phyloP scores from a whole-genome alignment of 2,797 vertebrate species.

The Rhinoraja longicauda region DNA sequence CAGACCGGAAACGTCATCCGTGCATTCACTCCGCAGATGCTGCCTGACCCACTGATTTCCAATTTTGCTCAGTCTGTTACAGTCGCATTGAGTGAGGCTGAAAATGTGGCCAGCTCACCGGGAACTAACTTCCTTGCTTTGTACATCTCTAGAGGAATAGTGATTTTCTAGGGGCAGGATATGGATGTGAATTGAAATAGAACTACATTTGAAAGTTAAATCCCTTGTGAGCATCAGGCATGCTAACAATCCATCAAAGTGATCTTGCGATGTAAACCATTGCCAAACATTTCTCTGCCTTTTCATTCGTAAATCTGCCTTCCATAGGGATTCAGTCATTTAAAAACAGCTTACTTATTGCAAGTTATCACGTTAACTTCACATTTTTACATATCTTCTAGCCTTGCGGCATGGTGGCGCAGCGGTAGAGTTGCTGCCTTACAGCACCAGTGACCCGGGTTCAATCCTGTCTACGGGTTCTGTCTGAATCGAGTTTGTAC shows the following conservation, averaged over 20 bases:
- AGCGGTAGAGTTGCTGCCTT: no score
- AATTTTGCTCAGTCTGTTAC: no score
- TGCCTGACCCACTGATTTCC: no score
- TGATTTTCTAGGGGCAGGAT: not conserved
- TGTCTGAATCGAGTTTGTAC: no score
- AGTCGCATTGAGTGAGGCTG: no score
- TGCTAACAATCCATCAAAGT: not conserved
- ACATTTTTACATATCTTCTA: constrained; percentile 38
- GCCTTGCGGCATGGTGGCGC: no score
- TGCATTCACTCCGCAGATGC: no score
- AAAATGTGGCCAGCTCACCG: no score
- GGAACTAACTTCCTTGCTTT: no score
- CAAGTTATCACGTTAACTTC: constrained; percentile 34
- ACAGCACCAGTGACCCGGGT: no score
- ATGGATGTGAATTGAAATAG: not conserved
- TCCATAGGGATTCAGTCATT: not conserved
- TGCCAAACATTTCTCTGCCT: not conserved
- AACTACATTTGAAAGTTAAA: not conserved
- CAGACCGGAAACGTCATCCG: no score
- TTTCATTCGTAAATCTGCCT: not conserved
- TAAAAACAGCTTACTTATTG: constrained; percentile 39
- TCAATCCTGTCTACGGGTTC: no score
- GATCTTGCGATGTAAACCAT: not conserved
- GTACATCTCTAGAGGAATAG: not conserved
- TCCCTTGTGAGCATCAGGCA: not conserved